Base-by-base conservation (phyloP, 2,888 invertebrate species). In the Rhorus exstirpatorius region DNA sequence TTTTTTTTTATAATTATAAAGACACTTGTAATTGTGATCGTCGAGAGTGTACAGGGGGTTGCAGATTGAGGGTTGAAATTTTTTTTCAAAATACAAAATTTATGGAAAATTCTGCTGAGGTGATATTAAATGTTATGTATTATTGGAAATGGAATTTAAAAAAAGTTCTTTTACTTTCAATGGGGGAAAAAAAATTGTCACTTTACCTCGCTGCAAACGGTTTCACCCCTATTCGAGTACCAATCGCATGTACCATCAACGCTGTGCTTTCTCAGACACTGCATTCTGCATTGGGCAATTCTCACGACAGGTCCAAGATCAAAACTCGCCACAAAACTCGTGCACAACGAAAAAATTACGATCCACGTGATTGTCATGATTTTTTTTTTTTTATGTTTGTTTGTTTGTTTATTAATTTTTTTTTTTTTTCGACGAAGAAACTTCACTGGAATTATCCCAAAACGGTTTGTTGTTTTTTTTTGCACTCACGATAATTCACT, bases 221-320 rank as follows among this genome's bases (percentile, higher is more conserved):
- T 89, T 80, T 91, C 89, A 26, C 88, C 87, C 19, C 88, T 86
- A 65, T 85, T 90, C n/a, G 88, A 70, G 84, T 88, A 89, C 89
- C 89, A 90, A 81, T 89, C 89, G 84, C 92, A 92, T 4, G 85
- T 87, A 4, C 91, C 92, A 72, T 91, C 91, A 38, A 85, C 58
- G 78, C 90, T 91, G 83, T 91, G 89, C 63, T 87, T 87, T 80
- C 88, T 86, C 41, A 92, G 85, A 80, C 93, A 93, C 82, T 90
- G 91, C 58, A 91, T 91, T 87, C 91, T 89, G 88, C 93, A 93
- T 86, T 91, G 92, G 24, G 91, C 93, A 83, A 90, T 88, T 79
- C 91, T 88, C 67, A 92, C 84, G 82, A 90, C 84, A 38, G 92
- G 91, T 58, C 92, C 92, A 46, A 93, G 91, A 87, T 93, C 92